Evolutionary conservation across 2,113 vertebrate species (phyloP).

Genomic region (Columba janthina): DNA sequence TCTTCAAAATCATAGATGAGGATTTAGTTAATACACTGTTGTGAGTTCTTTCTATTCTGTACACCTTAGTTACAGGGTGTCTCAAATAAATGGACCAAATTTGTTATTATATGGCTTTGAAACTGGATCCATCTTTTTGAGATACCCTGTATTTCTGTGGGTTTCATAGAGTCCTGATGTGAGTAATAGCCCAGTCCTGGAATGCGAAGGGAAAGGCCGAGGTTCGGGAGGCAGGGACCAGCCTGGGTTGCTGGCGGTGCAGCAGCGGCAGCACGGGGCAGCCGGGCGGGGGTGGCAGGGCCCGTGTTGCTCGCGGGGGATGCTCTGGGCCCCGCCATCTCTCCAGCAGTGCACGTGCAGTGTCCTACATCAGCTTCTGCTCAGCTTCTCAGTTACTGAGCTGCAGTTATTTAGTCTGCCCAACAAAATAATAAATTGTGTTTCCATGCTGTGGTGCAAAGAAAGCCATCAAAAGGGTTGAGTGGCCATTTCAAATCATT

Average conservation of each 20-base stretch:
- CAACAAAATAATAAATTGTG: not conserved
- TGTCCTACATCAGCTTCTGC: not conserved
- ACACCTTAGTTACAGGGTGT: not conserved
- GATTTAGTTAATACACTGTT: not conserved
- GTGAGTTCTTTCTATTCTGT: not conserved
- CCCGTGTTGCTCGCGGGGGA: too few relatives aligned
- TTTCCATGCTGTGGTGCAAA: not conserved
- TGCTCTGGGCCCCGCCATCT: not conserved
- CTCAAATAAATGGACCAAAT: too few relatives aligned
- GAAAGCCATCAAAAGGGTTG: not conserved
- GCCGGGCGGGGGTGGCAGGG: fast-evolving
- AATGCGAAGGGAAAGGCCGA: not conserved
- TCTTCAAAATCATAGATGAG: not conserved
- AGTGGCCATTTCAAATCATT: not conserved
- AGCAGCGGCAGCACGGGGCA: not conserved
- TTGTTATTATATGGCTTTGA: too few relatives aligned
- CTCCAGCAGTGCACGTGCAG: not conserved
- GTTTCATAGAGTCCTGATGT: not conserved
- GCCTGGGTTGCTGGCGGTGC: not conserved
- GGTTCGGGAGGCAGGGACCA: not conserved
- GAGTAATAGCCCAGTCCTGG: not conserved
- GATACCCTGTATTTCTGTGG: not conserved
- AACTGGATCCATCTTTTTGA: too few relatives aligned
- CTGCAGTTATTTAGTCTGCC: not conserved
- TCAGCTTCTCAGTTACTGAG: not conserved